These are phyloP conservation scores for Parotocinclus haroldoi DNA, from an alignment of 2,797 vertebrate species.

Conservation along the genomic window DNA sequence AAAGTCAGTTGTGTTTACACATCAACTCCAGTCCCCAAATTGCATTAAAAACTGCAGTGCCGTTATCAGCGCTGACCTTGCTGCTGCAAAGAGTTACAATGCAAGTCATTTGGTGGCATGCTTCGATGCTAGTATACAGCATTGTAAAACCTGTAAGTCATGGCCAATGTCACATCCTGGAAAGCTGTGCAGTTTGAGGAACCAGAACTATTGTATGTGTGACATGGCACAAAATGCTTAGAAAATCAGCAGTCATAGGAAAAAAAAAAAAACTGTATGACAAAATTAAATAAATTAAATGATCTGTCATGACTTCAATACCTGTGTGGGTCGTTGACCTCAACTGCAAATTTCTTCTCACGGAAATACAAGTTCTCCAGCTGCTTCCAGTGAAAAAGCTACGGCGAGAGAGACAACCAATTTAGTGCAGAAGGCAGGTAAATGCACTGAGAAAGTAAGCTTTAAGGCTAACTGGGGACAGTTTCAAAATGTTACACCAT, in stretches of 20 bases:
- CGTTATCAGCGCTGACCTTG: slow-evolving; percentile 15
- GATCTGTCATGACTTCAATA: slow-evolving; percentile 43
- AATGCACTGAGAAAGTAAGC: too few species aligned
- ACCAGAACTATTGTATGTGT: too few species aligned
- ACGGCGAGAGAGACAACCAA: slow-evolving; percentile 26
- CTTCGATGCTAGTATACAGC: neutral
- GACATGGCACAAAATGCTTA: too few species aligned
- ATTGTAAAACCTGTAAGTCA: slow-evolving; percentile 48
- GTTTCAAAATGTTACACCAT: too few species aligned
- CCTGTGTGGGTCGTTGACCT: slow-evolving; percentile 93
- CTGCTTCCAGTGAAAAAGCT: slow-evolving; percentile 97
- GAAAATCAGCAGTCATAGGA: too few species aligned
- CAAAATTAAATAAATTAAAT: too few species aligned
- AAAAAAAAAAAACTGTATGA: too few species aligned
- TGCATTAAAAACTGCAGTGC: neutral
- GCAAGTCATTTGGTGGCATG: neutral
- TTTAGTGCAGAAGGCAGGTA: neutral
- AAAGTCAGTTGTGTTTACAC: slow-evolving; percentile 35
- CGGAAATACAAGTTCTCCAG: slow-evolving; percentile 96
- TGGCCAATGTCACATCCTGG: slow-evolving; percentile 1
- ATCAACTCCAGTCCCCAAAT: slow-evolving; percentile 27
- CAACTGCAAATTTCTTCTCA: slow-evolving; percentile 96
- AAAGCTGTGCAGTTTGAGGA: too few species aligned
- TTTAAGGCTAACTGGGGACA: too few species aligned
- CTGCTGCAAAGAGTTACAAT: slow-evolving; percentile 11